Conservation (phyloP, 2,797 vertebrate genomes). For the Rhinichthys osculus region DNA sequence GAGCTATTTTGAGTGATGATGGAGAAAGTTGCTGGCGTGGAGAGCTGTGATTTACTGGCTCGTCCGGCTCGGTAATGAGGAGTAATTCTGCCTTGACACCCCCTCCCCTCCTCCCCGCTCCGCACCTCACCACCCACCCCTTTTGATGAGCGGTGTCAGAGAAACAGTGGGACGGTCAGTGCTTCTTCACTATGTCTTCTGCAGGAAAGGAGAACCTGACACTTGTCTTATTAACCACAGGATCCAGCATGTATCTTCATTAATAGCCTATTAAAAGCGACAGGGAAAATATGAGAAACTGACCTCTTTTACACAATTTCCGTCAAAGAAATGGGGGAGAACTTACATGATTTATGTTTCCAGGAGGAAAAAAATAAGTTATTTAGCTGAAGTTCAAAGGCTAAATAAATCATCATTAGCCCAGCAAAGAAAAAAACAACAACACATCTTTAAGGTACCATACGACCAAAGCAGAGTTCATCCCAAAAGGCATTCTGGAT, state of each 20-base stretch:
- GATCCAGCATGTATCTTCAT: slow-evolving; percentile 78
- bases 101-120: slow-evolving; percentile 49
- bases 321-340: slow-evolving; percentile 69
- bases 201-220: slow-evolving; percentile 71
- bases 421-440: slow-evolving; percentile 39
- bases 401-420: slow-evolving; percentile 67
- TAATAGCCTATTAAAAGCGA: slow-evolving; percentile 74
- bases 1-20: slow-evolving; percentile 78
- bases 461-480: slow-evolving; percentile 37
- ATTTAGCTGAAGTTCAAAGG: slow-evolving; percentile 71
- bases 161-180: slow-evolving; percentile 59
- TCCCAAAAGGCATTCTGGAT: slow-evolving; percentile 38
- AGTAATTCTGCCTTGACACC: slow-evolving; percentile 82
- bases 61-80: slow-evolving; percentile 79
- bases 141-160: slow-evolving; percentile 51
- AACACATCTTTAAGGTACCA: slow-evolving; percentile 25
- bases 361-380: slow-evolving; percentile 57
- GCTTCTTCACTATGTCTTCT: slow-evolving; percentile 71
- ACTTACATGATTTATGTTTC: slow-evolving; percentile 71
- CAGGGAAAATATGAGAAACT: slow-evolving; percentile 72
- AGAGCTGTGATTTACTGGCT: slow-evolving; percentile 80
- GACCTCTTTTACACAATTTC: slow-evolving; percentile 72
- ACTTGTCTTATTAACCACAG: slow-evolving; percentile 77
- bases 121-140: slow-evolving; percentile 36
- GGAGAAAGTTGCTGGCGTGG: slow-evolving; percentile 69